A percentile compares a stretch with the other conserved stretches of the same genome.
Evolutionary conservation across 2,113 vertebrate species (phyloP).

Genomic region (Saiga tatarica): DNA sequence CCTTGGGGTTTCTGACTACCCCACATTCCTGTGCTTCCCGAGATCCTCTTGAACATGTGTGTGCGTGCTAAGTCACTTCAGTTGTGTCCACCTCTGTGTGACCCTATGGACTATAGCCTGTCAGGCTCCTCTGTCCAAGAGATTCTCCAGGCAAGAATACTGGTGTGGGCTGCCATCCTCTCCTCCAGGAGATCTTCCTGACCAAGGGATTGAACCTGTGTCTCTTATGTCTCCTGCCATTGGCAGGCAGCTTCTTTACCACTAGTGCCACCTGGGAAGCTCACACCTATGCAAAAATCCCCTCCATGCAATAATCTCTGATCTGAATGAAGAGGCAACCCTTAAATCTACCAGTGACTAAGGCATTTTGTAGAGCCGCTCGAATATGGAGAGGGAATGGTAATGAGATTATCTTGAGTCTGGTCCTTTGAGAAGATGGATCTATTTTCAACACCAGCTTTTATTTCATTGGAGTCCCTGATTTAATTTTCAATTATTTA

Average conservation of each 20-base stretch:
- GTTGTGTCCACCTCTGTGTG: background rate
- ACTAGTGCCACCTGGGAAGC: background rate
- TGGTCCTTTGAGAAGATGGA: constrained; percentile 30
- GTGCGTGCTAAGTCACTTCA: background rate
- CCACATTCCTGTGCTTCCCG: background rate
- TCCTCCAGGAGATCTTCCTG: background rate
- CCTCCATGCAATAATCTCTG: background rate
- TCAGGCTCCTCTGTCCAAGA: background rate
- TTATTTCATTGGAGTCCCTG: background rate
- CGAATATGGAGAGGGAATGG: background rate
- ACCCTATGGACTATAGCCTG: background rate
- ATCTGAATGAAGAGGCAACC: background rate
- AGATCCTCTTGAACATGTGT: background rate
- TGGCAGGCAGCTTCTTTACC: background rate
- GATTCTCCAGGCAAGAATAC: background rate
- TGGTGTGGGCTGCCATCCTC: background rate
- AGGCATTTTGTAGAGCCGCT: background rate
- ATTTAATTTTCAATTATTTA: constrained; percentile 48
- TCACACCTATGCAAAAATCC: background rate
- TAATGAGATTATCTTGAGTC: constrained; percentile 25
- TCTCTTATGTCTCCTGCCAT: background rate
- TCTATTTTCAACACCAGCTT: constrained; percentile 45
- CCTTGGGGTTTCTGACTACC: background rate
- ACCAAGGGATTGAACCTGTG: background rate
- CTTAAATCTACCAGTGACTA: background rate